phyloP scores from a whole-genome alignment of 2,113 vertebrate species.

The Phycodurus eques region DNA sequence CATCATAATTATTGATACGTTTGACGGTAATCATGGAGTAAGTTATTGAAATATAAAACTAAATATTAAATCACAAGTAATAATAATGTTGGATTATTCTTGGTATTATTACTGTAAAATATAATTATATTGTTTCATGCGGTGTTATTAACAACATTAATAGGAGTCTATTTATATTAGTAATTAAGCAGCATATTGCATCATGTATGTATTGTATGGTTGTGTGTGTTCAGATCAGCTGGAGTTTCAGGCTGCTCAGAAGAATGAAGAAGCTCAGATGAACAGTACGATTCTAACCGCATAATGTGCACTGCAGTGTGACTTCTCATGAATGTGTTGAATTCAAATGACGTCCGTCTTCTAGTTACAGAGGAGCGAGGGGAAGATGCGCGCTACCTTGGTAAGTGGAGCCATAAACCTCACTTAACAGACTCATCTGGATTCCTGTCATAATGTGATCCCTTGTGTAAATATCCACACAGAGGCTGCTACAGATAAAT shows the following conservation, averaged over 20 bases:
- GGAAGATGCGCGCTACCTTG: slow-evolving; percentile 41
- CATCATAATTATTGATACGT: too few species aligned
- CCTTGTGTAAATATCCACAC: background rate
- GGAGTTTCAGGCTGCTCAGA: slow-evolving; percentile 62
- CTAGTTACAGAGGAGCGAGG: slow-evolving; percentile 47
- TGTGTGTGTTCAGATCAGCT: slow-evolving; percentile 55
- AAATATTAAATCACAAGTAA: too few species aligned
- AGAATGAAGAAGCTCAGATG: slow-evolving; percentile 38
- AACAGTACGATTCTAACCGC: slow-evolving; percentile 44
- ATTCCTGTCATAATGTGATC: background rate
- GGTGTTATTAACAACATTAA: too few species aligned
- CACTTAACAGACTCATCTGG: background rate
- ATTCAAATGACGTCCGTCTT: background rate
- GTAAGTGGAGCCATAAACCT: slow-evolving; percentile 37
- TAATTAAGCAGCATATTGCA: too few species aligned
- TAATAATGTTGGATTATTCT: too few species aligned
- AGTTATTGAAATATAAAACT: too few species aligned
- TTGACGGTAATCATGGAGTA: too few species aligned
- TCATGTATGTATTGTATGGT: background rate
- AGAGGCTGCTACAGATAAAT: slow-evolving; percentile 45
- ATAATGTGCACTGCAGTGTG: background rate
- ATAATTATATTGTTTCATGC: too few species aligned
- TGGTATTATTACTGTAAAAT: too few species aligned
- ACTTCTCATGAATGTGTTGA: background rate
- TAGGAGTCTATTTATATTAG: too few species aligned